Evolutionary conservation across 2,113 vertebrate genomes (phyloP).

Genomic region (Tauraco erythrolophus): DNA sequence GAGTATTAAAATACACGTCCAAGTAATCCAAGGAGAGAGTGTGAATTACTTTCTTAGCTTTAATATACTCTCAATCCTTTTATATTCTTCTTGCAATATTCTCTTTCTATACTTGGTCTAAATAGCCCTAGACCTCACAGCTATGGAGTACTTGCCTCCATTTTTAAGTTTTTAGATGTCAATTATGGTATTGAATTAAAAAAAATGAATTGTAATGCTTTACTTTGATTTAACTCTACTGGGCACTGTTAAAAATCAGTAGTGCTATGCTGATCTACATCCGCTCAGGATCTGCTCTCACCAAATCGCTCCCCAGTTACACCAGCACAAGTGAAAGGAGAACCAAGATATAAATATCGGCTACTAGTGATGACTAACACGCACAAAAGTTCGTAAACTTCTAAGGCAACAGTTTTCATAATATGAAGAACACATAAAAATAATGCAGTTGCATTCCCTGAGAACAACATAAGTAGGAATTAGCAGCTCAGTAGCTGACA

Average conservation of each 20-base stretch:
- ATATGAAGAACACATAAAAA: not conserved
- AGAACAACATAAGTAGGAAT: not conserved
- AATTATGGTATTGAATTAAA: not conserved
- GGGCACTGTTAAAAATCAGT: not conserved
- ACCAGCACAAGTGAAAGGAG: not conserved
- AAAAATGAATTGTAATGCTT: not conserved
- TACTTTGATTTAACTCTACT: not conserved
- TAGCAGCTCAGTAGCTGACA: not conserved
- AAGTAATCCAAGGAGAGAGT: not conserved
- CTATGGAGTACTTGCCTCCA: not conserved
- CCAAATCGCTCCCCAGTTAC: not conserved
- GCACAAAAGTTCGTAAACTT: not conserved
- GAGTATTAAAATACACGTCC: not conserved
- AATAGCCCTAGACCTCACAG: not conserved
- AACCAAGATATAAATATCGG: not conserved
- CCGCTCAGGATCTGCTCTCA: not conserved
- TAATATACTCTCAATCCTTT: slow-evolving; percentile 13
- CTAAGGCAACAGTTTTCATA: not conserved
- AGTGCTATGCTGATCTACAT: not conserved
- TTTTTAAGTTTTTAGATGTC: not conserved
- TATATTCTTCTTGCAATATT: not conserved
- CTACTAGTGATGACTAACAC: not conserved
- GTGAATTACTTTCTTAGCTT: not conserved
- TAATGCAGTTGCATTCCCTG: not conserved
- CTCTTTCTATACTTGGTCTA: not conserved